Evolutionary conservation across 2,888 invertebrate genomes (phyloP).

Genomic region (Drosophila paracracens): DNA sequence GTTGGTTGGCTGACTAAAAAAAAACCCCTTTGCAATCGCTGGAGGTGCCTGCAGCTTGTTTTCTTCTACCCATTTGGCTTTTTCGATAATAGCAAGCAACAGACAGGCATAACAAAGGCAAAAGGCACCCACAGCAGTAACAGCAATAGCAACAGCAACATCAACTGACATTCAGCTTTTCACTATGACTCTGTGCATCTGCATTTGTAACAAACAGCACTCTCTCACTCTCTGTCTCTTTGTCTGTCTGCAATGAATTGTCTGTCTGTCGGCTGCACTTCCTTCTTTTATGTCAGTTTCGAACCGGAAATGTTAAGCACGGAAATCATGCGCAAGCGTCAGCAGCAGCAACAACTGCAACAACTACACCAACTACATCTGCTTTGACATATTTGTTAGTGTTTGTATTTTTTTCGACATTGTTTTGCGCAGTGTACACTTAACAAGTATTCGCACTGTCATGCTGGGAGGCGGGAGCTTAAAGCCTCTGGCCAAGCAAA

Average conservation of each 20-base stretch:
- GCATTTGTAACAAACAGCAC: conserved; percentile 34
- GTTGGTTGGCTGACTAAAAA: background rate
- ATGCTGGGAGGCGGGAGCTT: conserved; percentile 32
- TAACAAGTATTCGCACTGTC: conserved; percentile 40
- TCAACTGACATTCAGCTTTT: conserved; percentile 14
- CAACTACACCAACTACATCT: conserved; percentile 18
- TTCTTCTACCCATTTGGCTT: conserved; percentile 13
- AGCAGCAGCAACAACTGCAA: conserved; percentile 24
- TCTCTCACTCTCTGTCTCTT: background rate
- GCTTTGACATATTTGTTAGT: conserved; percentile 53
- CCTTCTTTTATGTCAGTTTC: conserved; percentile 69
- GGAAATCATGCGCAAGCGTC: conserved; percentile 70
- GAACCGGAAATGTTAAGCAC: conserved; percentile 74
- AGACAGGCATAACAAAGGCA: conserved; percentile 10
- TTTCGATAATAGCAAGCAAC: background rate
- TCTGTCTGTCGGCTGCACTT: conserved; percentile 25
- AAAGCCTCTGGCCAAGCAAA: conserved; percentile 23
- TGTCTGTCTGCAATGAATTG: conserved; percentile 13
- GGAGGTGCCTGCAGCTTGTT: conserved; percentile 23
- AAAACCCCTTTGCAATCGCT: background rate
- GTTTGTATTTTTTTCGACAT: conserved; percentile 28
- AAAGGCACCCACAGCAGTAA: background rate
- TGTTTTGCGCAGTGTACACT: conserved; percentile 30
- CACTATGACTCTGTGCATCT: conserved; percentile 37
- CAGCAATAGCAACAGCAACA: background rate